Base-by-base conservation (phyloP, 2,888 invertebrate genomes). In the Atethmia centrago region DNA sequence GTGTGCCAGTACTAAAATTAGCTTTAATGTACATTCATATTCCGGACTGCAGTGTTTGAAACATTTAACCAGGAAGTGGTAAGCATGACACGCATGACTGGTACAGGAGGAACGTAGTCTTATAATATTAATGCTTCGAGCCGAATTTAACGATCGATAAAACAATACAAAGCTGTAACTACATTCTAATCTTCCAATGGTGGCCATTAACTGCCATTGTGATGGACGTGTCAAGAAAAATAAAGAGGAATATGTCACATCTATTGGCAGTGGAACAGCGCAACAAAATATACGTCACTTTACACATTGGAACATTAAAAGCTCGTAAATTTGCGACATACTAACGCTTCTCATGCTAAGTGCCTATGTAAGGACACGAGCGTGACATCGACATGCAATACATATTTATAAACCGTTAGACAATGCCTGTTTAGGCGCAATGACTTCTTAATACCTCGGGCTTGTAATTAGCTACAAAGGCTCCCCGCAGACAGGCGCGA, bases 101-200 rank as follows among this genome's bases (percentile, higher is more conserved):
- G 58, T 72, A 68, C 81, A 74, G 76, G 76, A 82, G 73, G 59
- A 55, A 83, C 67, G 76, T 45, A 56, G 53, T 70, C 71, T 55
- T 80, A 72, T 68, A 74, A 76, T 77, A 72, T 75, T 66, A 81
- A 82, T 74, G 75, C 74, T 61, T 55, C 56, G 59, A 74, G 64
- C 59, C 59, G 47, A 79, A 75, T 74, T 76, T 85, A 76, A 85
- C 59, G 87, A 76, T 3, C 80, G 74, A 78, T 85, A 80, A 79
- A 82, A 85, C 77, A 82, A 84, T 79, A 74, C 79, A 84, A 86
- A 84, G 69, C 82, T 71, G 77, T 84, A 84, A 84, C 71, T 73
- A 82, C 82, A 82, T 84, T 84, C 79, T 86, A 84, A 85, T 86
- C 77, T 86, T 75, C 79, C 80, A 81, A 86, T 75, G 82, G 71